Percentiles rank a stretch among this genome's conserved stretches.
phyloP scores from a whole-genome alignment of 1,140 invertebrate species.

The Rhagoletis zephyria region DNA sequence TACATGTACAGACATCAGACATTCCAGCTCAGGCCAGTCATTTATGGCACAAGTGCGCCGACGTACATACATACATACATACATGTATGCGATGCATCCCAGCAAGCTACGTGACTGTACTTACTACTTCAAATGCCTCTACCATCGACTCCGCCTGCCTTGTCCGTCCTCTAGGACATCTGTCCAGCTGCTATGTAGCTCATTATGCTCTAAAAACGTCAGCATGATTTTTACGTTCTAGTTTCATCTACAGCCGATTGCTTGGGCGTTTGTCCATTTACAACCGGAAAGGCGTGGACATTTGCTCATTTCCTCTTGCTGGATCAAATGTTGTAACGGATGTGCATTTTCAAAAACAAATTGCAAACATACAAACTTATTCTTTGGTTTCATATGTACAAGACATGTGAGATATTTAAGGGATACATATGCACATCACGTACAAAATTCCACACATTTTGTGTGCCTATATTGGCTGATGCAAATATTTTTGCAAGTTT shows the following conservation, averaged over 20 bases:
- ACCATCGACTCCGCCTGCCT: too few species aligned
- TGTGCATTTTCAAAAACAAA: conserved; percentile 21
- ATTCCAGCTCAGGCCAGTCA: not conserved
- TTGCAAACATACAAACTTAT: not conserved
- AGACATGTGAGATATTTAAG: too few species aligned
- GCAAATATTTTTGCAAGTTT: not conserved
- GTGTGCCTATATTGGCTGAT: not conserved
- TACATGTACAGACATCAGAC: not conserved
- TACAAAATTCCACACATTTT: not conserved
- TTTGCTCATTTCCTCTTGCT: conserved; percentile 21
- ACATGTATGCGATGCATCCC: not conserved
- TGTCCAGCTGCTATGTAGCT: not conserved
- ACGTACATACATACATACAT: not conserved
- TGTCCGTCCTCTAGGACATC: not conserved
- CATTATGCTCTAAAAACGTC: not conserved
- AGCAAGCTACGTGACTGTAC: not conserved
- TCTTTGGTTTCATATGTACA: too few species aligned
- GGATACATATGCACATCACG: not conserved
- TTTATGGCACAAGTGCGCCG: not conserved
- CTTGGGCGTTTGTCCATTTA: conserved; percentile 17
- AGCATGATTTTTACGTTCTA: conserved; percentile 4
- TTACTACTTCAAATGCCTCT: too few species aligned
- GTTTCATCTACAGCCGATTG: not conserved
- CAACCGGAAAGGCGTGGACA: conserved; percentile 31
- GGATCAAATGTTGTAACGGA: not conserved